Evolutionary conservation across 1,140 invertebrate genomes (phyloP).

Genomic region (Conus betulinus): DNA sequence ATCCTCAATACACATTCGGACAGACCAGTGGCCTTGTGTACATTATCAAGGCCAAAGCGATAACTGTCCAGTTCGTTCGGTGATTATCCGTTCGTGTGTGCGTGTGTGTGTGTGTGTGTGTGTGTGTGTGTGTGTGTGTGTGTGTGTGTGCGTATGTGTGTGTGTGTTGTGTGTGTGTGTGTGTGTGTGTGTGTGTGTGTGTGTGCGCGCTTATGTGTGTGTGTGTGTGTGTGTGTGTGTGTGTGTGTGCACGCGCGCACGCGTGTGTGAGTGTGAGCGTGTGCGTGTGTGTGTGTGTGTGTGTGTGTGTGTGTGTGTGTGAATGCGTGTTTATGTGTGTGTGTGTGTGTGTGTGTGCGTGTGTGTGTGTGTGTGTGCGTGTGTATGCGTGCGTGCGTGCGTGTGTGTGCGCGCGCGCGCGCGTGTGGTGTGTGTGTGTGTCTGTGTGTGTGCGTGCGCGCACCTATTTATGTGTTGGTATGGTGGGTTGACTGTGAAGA

Average conservation of each 20-base stretch:
- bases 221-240: constrained; percentile 2
- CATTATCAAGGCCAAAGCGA: too few species aligned
- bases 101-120: too few species aligned
- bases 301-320: background rate
- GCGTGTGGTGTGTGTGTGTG: constrained; percentile 5
- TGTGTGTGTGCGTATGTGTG: too few species aligned
- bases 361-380: background rate
- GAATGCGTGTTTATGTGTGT: background rate
- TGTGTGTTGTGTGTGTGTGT: background rate
- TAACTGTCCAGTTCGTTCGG: too few species aligned
- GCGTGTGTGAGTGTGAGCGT: background rate
- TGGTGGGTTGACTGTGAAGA: too few species aligned
- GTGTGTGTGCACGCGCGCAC: background rate
- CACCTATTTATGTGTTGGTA: too few species aligned
- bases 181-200: background rate
- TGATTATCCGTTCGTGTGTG: too few species aligned
- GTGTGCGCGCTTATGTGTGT: background rate
- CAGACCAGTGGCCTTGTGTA: too few species aligned
- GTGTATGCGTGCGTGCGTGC: background rate
- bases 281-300: background rate
- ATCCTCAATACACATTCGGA: too few species aligned
- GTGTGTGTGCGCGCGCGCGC: background rate
- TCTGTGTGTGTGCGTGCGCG: background rate
- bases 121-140: too few species aligned
- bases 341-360: background rate